Base-by-base conservation (phyloP, 2,888 invertebrate genomes). In the Nasonia oneida region DNA sequence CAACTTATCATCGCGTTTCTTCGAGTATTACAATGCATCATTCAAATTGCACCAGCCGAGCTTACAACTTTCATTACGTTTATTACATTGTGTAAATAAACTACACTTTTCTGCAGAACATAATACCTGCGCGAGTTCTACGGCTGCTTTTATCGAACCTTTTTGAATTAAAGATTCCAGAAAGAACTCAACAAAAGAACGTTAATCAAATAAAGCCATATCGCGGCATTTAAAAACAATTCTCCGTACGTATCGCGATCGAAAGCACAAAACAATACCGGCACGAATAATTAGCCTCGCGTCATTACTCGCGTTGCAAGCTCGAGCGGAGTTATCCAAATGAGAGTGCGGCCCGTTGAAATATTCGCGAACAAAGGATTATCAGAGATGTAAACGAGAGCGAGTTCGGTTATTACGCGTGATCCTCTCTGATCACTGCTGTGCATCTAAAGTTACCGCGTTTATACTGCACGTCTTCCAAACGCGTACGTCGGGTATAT, bases 401-500 rank as follows among this genome's bases (percentile, higher is more conserved):
- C 90, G 90, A 91, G 91, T 91, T 91, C 90, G 88, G 88, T 91
- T 91, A 91, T 90, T 91, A 91, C 89, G 87, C 83, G 23, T 23
- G 86, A 4, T 83, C 61, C 84, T 83, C 88, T 88, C 87, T 87
- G 85, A 87, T 87, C 88, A 84, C 18, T n/a, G 74, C 1, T 29
- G 85, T 86, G 88, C 78, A 80, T 87, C 89, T 88, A 88, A 89
- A 88, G 88, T 87, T 87, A 90, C 71, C 83, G 37, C 42, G 42
- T 6, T 81, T 87, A 61, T 77, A 42, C 57, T 37, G 57, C 57
- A n/a, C 18, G 57, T 18, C 5, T 57, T n/a, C 5, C 18, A 3
- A 57, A 57, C n/a, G 50, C 14, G 14, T 50, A n/a, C 23, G 64
- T 64, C 64, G 29, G n/a, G 6, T 39, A 37, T 39, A 70, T 70